phyloP scores from a whole-genome alignment of 2,797 vertebrate species.

The Brotula barbata region DNA sequence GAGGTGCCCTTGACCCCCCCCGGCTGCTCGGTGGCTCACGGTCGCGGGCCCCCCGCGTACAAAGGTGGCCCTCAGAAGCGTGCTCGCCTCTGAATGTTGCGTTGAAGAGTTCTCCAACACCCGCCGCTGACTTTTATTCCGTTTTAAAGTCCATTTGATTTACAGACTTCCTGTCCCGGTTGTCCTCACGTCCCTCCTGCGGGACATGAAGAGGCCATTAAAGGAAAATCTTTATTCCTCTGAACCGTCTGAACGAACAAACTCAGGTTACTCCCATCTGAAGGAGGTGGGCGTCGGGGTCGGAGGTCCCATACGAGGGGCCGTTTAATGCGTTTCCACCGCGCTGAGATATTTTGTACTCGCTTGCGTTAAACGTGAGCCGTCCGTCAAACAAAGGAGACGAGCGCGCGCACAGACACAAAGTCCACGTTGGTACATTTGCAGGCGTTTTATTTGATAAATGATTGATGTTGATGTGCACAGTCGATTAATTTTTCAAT shows the following conservation, averaged over 20 bases:
- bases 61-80: conserved; percentile 29
- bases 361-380: conserved; percentile 4
- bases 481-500: conserved; percentile 7
- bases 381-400: conserved; percentile 16
- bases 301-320: conserved; percentile 3
- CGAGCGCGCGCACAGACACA: background rate
- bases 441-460: background rate
- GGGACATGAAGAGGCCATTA: conserved; percentile 67
- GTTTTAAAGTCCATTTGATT: conserved; percentile 64
- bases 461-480: conserved; percentile 29
- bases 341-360: conserved; percentile 10
- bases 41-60: conserved; percentile 9
- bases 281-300: conserved; percentile 2
- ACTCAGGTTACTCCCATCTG: conserved; percentile 16
- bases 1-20: conserved; percentile 57
- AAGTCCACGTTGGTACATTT: conserved; percentile 8
- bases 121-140: conserved; percentile 38
- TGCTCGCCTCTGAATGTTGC: conserved; percentile 18
- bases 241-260: conserved; percentile 30
- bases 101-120: conserved; percentile 27
- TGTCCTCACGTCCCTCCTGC: conserved; percentile 36
- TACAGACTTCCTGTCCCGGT: conserved; percentile 28
- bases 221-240: conserved; percentile 35
- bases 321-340: conserved; percentile 27
- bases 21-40: conserved; percentile 26